A percentile compares a stretch with the other conserved stretches of the same genome.
phyloP scores from a whole-genome alignment of 2,888 invertebrate species.

The Dicyrtoma fusca region DNA sequence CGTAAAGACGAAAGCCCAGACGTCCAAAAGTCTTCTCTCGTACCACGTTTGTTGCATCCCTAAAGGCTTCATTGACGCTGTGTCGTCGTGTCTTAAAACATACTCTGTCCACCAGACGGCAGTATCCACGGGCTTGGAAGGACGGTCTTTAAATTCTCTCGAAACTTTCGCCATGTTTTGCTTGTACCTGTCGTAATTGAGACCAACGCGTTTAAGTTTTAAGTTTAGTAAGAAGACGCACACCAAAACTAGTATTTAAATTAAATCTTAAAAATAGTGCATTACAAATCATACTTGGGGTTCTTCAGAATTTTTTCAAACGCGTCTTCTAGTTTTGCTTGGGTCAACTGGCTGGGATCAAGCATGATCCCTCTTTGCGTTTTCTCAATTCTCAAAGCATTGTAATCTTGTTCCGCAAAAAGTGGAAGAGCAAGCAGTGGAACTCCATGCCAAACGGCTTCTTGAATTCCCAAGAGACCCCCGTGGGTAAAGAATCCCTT shows the following conservation, averaged over 20 bases:
- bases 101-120: constrained; percentile 49
- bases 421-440: constrained; percentile 65
- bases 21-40: constrained; percentile 35
- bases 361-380: constrained; percentile 63
- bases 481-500: constrained; percentile 70
- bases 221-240: not conserved
- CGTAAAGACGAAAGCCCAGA: constrained; percentile 24
- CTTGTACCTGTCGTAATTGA: constrained; percentile 35
- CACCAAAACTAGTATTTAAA: not conserved
- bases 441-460: constrained; percentile 67
- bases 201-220: not conserved
- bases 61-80: constrained; percentile 15
- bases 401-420: constrained; percentile 64
- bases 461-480: constrained; percentile 69
- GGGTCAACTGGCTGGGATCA: constrained; percentile 61
- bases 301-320: constrained; percentile 26
- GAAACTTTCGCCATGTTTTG: constrained; percentile 34
- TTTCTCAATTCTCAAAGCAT: constrained; percentile 64
- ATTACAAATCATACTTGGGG: constrained; percentile 29
- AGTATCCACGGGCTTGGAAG: constrained; percentile 37
- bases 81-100: constrained; percentile 41
- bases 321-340: constrained; percentile 57
- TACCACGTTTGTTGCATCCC: constrained; percentile 34
- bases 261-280: not conserved
- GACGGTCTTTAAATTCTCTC: constrained; percentile 40